phyloP scores from a whole-genome alignment of 2,888 invertebrate species.

The Falcaria lacertinaria region DNA sequence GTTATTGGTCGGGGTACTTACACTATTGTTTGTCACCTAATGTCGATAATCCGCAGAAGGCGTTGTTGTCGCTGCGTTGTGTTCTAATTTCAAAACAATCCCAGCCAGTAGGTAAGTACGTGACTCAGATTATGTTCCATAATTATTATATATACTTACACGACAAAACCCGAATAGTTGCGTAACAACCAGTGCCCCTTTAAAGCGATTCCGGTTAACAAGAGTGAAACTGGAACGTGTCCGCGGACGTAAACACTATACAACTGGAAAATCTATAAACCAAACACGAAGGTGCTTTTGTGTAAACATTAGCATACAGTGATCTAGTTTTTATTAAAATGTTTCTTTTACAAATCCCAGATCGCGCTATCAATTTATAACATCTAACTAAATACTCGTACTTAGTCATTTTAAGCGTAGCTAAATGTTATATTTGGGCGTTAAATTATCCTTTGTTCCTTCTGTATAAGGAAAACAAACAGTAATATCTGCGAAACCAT shows the following conservation, averaged over 20 bases:
- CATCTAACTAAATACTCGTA: constrained; percentile 2
- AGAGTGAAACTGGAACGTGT: constrained; percentile 59
- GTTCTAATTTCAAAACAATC: constrained; percentile 78
- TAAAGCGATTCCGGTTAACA: constrained; percentile 47
- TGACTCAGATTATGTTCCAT: constrained; percentile 74
- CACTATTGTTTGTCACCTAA: constrained; percentile 16
- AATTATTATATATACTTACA: constrained; percentile 54
- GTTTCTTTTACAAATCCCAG: not conserved
- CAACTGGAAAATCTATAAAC: constrained; percentile 18
- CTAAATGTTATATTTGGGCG: constrained; percentile 1
- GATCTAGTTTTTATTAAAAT: constrained; percentile 3
- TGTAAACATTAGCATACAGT: not conserved
- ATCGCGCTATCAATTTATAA: not conserved
- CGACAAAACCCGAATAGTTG: constrained; percentile 61
- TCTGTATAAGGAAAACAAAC: not conserved
- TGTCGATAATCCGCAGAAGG: constrained; percentile 68
- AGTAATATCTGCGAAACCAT: not conserved
- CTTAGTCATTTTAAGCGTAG: constrained; percentile 2
- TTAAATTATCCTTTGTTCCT: constrained; percentile 1
- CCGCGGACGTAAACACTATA: constrained; percentile 29
- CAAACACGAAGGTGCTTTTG: not conserved
- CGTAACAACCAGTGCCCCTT: constrained; percentile 38
- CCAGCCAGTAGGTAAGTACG: constrained; percentile 72
- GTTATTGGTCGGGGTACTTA: no score
- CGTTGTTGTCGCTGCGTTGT: constrained; percentile 60